Base-by-base conservation (phyloP, 1,140 invertebrate genomes). In the Holcopasites calliopsidis region DNA sequence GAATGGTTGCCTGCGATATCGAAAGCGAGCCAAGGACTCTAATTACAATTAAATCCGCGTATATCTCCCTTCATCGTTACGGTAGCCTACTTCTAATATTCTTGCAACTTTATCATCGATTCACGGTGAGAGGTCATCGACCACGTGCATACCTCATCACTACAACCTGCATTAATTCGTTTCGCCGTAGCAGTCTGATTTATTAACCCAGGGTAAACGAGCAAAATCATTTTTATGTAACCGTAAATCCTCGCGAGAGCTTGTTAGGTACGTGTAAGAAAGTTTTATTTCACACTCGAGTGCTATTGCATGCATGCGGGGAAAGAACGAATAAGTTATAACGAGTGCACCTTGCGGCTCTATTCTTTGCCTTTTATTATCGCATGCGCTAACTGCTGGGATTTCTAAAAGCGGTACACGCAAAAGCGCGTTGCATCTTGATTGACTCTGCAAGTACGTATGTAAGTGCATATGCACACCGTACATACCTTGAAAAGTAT, bases 31-130 rank as follows among this genome's bases (percentile, higher is more conserved):
- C 85, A 87, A 86, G 83, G 84, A 57, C 82, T 80, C 52, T 83
- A 82, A 88, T 88, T 85, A 82, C 79, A 86, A 84, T 86, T 88
- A 85, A 87, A 90, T 85, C 58, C 65, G 60, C 35, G 50, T 49
- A 55, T 73, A 76, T 50, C 35, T 35, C 18, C 44, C 42, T 54
- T 44, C 33, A 5, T 16, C 47, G 35, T 83, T 74, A 82, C 73
- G 73, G 42, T 71, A 84, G 76, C 82, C 79, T 82, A 84, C 69
- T 82, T 84, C 65, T 57, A 52, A 71, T 69, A 61, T 64, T 50
- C 61, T 65, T 73, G 16, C 21, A 65, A 72, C 60, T 54, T 73
- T 8, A n/a, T n/a, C 38, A 73, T 73, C 61, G 61, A 73, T 73
- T 40, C 38, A 23, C 55, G n/a, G 47, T 5, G 50, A 31, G 55